Evolutionary conservation across 2,888 invertebrate species (phyloP), one percentile per base, ranked within the genome.

Genomic region (Catocala nupta): DNA sequence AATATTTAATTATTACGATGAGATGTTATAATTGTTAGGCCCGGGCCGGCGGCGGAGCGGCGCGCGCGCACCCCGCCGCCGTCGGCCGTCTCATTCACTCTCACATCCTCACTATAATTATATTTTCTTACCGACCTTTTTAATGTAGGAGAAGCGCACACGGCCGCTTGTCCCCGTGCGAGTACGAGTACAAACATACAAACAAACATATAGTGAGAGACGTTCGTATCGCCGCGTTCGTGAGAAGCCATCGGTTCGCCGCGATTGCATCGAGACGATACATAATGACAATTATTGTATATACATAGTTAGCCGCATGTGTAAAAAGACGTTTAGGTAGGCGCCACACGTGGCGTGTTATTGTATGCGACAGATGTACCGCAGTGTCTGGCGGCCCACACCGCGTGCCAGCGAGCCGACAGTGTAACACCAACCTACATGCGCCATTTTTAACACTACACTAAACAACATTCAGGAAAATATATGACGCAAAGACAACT

Each of bases 101-200:
- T 91, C 91, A 91, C 92, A 90, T 91, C 92, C 92, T 93, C 93
- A 93, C 93, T 93, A 92, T 91, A 91, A 90, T 92, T 91, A 91
- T 93, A 93, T 93, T 93, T 93, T 93, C 92, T 92, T 93, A 93
- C 91, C 90, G 87, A 92, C 90, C 92, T 92, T 93, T 92, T 91
- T 90, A 90, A 89, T 78, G 86, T 90, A 92, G 88, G 91, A 91
- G 87, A 90, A 92, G 92, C 92, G 92, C 90, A 91, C 92, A 92
- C 91, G 92, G 91, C 89, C 89, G 92, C 91, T 90, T 91, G 86
- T 90, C 87, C 88, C 90, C 91, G 92, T 90, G 91, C 91, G 90
- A 90, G 83, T 84, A 87, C 89, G 87, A 90, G 91, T 90, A 92
- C 90, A 92, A 90, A 86, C 87, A 78, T 69, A 63, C 73, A 84